phyloP scores from a whole-genome alignment of 2,888 invertebrate species.

The Tetragonisca angustula region DNA sequence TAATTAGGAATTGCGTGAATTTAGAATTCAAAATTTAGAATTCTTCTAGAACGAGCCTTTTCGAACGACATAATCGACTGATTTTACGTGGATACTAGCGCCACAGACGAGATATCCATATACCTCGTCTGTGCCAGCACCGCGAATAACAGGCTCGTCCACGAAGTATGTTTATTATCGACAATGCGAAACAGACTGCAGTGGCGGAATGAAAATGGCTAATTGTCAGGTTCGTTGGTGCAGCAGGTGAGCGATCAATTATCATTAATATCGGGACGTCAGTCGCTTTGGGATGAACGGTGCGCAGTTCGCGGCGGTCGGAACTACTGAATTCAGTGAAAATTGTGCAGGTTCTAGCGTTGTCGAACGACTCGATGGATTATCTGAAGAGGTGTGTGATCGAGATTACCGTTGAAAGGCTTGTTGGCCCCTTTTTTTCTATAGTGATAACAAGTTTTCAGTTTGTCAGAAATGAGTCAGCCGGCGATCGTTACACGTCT shows the following conservation, averaged over 20 bases:
- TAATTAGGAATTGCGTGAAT: neutral
- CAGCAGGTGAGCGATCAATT: constrained; percentile 80
- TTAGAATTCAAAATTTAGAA: too few relatives aligned
- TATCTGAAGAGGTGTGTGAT: constrained; percentile 59
- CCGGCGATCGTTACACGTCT: constrained; percentile 41
- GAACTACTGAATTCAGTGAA: constrained; percentile 36
- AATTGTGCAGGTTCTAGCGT: constrained; percentile 44
- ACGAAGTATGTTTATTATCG: constrained; percentile 74
- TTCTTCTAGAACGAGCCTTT: neutral
- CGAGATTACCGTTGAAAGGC: constrained; percentile 61
- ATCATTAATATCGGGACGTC: constrained; percentile 57
- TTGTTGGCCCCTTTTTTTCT: constrained; percentile 50
- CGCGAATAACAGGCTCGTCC: constrained; percentile 56
- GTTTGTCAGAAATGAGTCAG: constrained; percentile 37
- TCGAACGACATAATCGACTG: constrained; percentile 42
- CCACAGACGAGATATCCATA: constrained; percentile 26
- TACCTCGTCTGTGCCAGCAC: constrained; percentile 50
- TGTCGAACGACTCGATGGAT: constrained; percentile 50
- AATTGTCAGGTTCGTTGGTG: constrained; percentile 81
- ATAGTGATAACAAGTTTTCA: constrained; percentile 60
- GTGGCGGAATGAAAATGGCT: constrained; percentile 81
- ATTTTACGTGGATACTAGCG: constrained; percentile 49
- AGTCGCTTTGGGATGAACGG: constrained; percentile 57
- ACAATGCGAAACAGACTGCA: constrained; percentile 68
- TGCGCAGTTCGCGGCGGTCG: constrained; percentile 26